Conservation (phyloP, 64 coral and sea anemone genomes). For the Montipora capricornis region DNA sequence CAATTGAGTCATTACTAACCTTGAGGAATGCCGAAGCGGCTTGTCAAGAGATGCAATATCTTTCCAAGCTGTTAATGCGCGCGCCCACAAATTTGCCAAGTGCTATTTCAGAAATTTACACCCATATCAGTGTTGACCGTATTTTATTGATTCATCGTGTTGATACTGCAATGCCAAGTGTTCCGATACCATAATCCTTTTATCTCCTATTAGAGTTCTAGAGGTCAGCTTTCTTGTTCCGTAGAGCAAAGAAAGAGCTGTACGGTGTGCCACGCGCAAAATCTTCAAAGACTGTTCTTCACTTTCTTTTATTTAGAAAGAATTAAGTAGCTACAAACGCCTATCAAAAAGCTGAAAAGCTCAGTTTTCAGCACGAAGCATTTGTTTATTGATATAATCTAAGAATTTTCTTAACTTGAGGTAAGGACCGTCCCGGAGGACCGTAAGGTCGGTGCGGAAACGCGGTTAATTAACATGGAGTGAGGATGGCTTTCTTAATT, state of each 20-base stretch:
- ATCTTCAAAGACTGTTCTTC: too few species aligned
- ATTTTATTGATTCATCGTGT: slow-evolving; percentile 18
- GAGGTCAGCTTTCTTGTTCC: slow-evolving; percentile 11
- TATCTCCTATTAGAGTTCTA: slow-evolving; percentile 16
- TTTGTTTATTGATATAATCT: not conserved
- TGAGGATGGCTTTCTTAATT: not conserved
- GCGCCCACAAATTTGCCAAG: not conserved
- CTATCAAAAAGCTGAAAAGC: not conserved
- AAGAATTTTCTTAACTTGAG: not conserved
- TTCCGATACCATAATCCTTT: slow-evolving; percentile 45
- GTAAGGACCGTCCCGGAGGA: too few species aligned
- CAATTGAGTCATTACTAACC: not conserved
- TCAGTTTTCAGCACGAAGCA: not conserved
- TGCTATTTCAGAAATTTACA: not conserved
- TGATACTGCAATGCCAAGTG: slow-evolving; percentile 25
- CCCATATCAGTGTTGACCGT: not conserved
- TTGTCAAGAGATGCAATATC: not conserved
- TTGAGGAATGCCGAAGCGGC: not conserved
- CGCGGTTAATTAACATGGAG: not conserved
- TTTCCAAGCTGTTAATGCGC: slow-evolving; percentile 12
- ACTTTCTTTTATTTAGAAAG: too few species aligned
- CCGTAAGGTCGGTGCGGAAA: not conserved
- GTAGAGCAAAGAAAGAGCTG: not conserved
- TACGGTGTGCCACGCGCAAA: too few species aligned
- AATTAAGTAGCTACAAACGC: too few species aligned